phyloP scores from a whole-genome alignment of 2,888 invertebrate species.

The Gymnosoma rotundatum region DNA sequence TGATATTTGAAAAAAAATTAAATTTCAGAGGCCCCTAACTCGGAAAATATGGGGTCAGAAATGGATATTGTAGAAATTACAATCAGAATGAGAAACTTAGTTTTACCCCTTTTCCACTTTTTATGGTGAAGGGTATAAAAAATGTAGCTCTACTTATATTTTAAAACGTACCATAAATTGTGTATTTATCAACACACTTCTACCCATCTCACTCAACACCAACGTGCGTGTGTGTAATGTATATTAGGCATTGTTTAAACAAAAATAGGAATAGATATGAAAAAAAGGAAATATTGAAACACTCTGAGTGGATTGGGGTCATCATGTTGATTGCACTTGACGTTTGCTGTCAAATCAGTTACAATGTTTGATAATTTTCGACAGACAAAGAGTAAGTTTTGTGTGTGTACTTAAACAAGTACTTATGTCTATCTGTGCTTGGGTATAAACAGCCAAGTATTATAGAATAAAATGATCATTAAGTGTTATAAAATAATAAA shows the following conservation, averaged over 20 bases:
- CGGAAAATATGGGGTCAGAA: too few species aligned
- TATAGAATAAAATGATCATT: constrained; percentile 24
- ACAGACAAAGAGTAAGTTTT: constrained; percentile 29
- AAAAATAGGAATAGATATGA: background rate
- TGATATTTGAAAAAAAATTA: too few species aligned
- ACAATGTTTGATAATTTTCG: constrained; percentile 64
- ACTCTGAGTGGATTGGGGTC: constrained; percentile 60
- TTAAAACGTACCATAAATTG: background rate
- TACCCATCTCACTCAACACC: background rate
- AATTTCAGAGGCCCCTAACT: too few species aligned
- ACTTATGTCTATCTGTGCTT: background rate
- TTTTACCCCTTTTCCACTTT: too few species aligned
- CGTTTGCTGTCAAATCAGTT: constrained; percentile 68
- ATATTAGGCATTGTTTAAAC: background rate
- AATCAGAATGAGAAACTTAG: too few species aligned
- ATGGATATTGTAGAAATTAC: too few species aligned
- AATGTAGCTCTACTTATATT: background rate
- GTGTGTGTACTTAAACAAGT: constrained; percentile 5
- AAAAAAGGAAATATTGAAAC: constrained; percentile 45
- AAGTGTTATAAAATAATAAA: constrained; percentile 54
- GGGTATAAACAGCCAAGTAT: constrained; percentile 4
- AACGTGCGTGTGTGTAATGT: background rate
- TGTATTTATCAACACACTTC: background rate
- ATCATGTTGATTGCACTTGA: constrained; percentile 65
- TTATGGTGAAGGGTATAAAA: too few species aligned